Evolutionary conservation across 2,888 invertebrate genomes (phyloP), one percentile per base, ranked within the genome.

Genomic region (Rhyacophila evoluta): DNA sequence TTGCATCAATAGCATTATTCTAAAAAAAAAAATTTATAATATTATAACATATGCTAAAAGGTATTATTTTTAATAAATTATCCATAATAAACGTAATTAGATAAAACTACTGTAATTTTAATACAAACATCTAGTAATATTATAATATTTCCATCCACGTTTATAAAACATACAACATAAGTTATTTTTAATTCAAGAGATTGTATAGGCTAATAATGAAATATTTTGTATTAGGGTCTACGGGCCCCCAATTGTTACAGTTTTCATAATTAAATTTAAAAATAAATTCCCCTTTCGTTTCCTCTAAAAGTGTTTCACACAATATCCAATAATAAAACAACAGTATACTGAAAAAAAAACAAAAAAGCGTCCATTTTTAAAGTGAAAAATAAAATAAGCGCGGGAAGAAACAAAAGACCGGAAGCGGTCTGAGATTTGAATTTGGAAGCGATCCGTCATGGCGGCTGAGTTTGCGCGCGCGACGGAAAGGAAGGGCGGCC

Each of bases 361-460:
- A 55, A 55, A 55, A 39, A 55, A 55, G 25, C 55, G 25, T 55
- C 19, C 19, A 55, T 55, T 55, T 33, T 29, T 29, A 69, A 69
- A 69, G 33, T 69, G 69, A 69, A 77, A 77, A 77, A 73, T 28
- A 75, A 69, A 69, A 77, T 28, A 55, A 37, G 3, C 73, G 69
- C 77, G 25, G 77, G 55, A 55, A 72, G 70, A 73, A 73, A 78
- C 78, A 78, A 78, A 71, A 71, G 78, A 75, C 75, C 79, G 79
- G 79, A 79, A 79, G 79, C 75, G 79, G 79, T 79, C 75, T 75
- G 79, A 79, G 79, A 79, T 79, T 79, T 75, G 79, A 79, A 79
- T 79, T 79, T 79, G 79, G 79, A 75, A 79, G 70, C 79, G 75
- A 79, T 71, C 55, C 79, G 78, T 74, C 79, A 75, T 75, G 79